Conservation (phyloP, 1,140 invertebrate genomes). For the Elymnias hypermnestra region DNA sequence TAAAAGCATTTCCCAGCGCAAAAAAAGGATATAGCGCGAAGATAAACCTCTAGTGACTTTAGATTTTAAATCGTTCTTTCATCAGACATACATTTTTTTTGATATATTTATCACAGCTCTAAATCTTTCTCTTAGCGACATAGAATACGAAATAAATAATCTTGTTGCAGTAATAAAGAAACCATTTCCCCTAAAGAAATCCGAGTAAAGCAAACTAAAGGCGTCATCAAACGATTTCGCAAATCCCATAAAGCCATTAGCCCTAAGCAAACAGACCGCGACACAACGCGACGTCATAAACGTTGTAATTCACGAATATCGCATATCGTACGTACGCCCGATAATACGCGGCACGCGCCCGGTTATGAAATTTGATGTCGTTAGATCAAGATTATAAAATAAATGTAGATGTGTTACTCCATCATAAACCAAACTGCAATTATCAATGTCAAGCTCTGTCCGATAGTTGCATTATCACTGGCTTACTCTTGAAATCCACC, state of each 20-base stretch:
- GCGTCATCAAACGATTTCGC: conserved; percentile 37
- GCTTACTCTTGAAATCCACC: too few species aligned
- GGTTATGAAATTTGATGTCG: conserved; percentile 63
- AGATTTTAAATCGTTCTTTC: too few species aligned
- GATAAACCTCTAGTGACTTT: too few species aligned
- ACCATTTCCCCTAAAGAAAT: conserved; percentile 16
- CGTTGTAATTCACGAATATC: conserved; percentile 64
- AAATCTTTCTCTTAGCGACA: too few species aligned
- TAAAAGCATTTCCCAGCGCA: too few species aligned
- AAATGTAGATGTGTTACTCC: conserved; percentile 22
- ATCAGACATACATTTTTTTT: too few species aligned
- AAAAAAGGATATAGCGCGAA: too few species aligned
- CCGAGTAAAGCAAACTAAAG: conserved; percentile 28
- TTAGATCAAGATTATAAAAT: conserved; percentile 18
- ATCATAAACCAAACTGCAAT: too few species aligned
- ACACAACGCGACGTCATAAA: conserved; percentile 45
- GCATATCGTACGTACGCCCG: conserved; percentile 51
- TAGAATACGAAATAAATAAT: too few species aligned
- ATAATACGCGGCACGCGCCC: conserved; percentile 66
- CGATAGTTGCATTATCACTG: too few species aligned
- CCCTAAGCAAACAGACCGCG: conserved; percentile 39
- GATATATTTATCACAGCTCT: too few species aligned
- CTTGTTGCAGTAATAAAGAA: conserved; percentile 19
- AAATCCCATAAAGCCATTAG: conserved; percentile 58
- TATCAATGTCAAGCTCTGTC: too few species aligned